Percentiles rank a stretch among this genome's conserved stretches.
Evolutionary conservation across 2,888 invertebrate genomes (phyloP).

Genomic region (Ormyrus pomaceus): DNA sequence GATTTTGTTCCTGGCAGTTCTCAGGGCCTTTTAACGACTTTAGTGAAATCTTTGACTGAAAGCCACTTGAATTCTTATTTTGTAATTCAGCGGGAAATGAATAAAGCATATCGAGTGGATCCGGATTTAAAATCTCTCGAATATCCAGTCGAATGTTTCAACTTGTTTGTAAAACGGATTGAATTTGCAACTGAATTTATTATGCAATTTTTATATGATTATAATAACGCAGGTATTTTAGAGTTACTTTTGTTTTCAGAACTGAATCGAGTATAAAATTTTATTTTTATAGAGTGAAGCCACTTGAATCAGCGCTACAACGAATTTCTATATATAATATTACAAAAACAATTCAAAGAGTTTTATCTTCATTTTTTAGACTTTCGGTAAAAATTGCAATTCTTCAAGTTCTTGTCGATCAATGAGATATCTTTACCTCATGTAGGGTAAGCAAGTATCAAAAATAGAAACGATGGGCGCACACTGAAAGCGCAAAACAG

Average conservation of each 20-base stretch:
- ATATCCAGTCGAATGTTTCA: too few species aligned
- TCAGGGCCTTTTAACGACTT: slow-evolving; percentile 21
- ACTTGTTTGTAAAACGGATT: too few species aligned
- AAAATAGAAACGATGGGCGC: slow-evolving; percentile 10
- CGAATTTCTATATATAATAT: too few species aligned
- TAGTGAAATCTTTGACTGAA: slow-evolving; percentile 21
- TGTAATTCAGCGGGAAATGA: too few species aligned
- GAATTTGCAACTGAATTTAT: not conserved
- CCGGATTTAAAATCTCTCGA: too few species aligned
- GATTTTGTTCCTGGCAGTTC: slow-evolving; percentile 28
- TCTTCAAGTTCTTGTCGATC: too few species aligned
- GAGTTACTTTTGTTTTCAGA: too few species aligned
- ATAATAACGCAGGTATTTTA: not conserved
- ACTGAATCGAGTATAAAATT: too few species aligned
- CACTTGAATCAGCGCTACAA: too few species aligned
- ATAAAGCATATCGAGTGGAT: too few species aligned
- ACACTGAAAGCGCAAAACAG: slow-evolving; percentile 14
- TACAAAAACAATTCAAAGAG: not conserved
- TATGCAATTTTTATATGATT: not conserved
- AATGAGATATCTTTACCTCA: too few species aligned
- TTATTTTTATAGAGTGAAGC: too few species aligned
- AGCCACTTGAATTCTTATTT: slow-evolving; percentile 2
- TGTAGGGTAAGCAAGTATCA: not conserved
- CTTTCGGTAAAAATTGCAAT: not conserved
- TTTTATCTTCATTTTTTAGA: not conserved